phyloP scores from a whole-genome alignment of 2,888 invertebrate genomes.

The Limnephilus auricula region DNA sequence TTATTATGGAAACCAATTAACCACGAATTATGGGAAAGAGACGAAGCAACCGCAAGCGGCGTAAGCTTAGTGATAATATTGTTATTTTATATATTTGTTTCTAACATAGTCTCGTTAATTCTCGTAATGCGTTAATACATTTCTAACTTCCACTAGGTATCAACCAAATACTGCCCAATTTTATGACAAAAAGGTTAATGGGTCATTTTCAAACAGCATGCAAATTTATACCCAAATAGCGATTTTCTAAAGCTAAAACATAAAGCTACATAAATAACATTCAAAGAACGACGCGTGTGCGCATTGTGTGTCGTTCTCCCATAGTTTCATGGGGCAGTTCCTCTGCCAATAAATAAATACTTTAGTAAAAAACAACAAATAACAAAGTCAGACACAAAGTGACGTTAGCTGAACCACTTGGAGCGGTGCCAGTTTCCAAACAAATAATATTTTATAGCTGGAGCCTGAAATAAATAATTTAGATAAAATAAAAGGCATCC shows the following conservation, averaged over 20 bases:
- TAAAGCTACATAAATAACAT: background rate
- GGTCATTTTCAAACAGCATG: too few relatives aligned
- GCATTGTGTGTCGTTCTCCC: background rate
- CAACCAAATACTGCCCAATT: too few relatives aligned
- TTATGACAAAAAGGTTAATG: too few relatives aligned
- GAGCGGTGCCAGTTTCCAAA: background rate
- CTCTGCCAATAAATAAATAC: background rate
- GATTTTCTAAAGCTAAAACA: background rate
- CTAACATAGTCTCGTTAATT: too few relatives aligned
- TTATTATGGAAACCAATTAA: too few relatives aligned
- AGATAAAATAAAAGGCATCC: background rate
- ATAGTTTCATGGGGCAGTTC: background rate
- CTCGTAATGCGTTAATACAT: too few relatives aligned
- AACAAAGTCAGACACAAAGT: background rate
- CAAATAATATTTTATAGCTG: background rate
- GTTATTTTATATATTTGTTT: too few relatives aligned
- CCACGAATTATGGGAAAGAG: too few relatives aligned
- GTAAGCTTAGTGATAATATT: too few relatives aligned
- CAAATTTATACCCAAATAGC: background rate
- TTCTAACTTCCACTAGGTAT: too few relatives aligned
- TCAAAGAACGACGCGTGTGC: background rate
- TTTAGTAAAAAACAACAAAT: background rate
- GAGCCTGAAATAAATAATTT: background rate
- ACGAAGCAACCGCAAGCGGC: too few relatives aligned
- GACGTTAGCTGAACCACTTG: background rate